A percentile compares a stretch with the other conserved stretches of the same genome.
Conservation (phyloP, 2,113 vertebrate genomes). For the Hyperoodon ampullatus region DNA sequence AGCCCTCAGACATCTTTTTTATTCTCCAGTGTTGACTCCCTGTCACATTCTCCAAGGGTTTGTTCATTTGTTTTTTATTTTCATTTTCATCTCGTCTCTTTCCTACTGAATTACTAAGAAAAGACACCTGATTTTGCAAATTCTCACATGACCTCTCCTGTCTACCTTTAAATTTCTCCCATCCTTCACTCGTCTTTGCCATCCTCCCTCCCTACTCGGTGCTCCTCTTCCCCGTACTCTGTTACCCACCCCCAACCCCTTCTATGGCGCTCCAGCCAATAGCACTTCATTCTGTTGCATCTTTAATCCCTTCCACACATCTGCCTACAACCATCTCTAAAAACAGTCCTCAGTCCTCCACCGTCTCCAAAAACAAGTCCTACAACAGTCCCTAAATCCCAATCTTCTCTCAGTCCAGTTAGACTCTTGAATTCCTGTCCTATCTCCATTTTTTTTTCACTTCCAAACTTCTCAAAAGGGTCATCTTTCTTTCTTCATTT, state of each 20-base stretch:
- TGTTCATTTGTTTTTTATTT: neutral
- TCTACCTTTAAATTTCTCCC: neutral
- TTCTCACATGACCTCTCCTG: neutral
- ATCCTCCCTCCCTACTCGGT: neutral
- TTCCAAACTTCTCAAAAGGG: neutral
- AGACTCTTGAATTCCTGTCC: neutral
- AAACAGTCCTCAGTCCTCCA: neutral
- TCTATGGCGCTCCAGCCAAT: neutral
- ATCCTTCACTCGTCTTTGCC: neutral
- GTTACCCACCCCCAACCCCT: neutral
- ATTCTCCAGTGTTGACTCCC: neutral
- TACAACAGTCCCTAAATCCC: neutral
- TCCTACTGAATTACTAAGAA: neutral
- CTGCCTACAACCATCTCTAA: neutral
- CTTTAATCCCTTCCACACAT: neutral
- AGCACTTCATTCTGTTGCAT: neutral
- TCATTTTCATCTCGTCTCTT: neutral
- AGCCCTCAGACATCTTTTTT: neutral
- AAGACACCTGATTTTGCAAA: neutral
- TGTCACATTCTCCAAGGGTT: neutral
- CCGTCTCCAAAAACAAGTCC: neutral
- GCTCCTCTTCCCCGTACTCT: too few species aligned
- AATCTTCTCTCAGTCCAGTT: neutral
- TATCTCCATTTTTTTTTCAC: neutral
- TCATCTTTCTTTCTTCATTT: neutral